Evolutionary conservation across 2,113 vertebrate genomes (phyloP).

Genomic region (Paramisgurnus dabryanus): DNA sequence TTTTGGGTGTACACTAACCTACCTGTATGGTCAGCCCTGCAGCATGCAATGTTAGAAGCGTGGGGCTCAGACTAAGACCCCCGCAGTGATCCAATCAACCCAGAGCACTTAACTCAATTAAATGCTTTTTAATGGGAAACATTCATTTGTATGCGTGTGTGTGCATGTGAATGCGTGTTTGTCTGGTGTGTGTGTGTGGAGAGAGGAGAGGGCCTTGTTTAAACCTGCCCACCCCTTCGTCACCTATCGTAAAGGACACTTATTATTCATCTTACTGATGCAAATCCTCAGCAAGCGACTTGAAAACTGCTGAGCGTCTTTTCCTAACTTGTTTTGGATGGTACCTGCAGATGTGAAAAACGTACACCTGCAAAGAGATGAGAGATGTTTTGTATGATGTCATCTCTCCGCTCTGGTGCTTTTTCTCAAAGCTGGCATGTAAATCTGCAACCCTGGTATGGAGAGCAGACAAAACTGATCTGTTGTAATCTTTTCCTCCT

Average conservation of each 20-base stretch:
- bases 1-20: conserved; percentile 18
- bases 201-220: conserved; percentile 1
- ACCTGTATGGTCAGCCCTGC: conserved; percentile 2
- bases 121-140: conserved; percentile 35
- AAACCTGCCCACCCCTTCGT: background rate
- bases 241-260: background rate
- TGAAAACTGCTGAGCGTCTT: conserved; percentile 19
- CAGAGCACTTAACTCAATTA: conserved; percentile 58
- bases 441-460: conserved; percentile 39
- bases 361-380: conserved; percentile 33
- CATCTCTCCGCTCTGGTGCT: conserved; percentile 49
- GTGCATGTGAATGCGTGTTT: conserved; percentile 27
- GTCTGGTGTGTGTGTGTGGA: background rate
- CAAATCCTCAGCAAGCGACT: conserved; percentile 16
- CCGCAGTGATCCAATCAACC: conserved; percentile 42
- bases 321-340: background rate
- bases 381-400: conserved; percentile 44
- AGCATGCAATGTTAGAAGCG: conserved; percentile 46
- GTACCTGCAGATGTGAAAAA: conserved; percentile 40
- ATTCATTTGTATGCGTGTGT: conserved; percentile 30
- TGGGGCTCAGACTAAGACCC: conserved; percentile 20
- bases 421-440: conserved; percentile 51
- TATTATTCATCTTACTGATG: conserved; percentile 21
- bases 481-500: conserved; percentile 51
- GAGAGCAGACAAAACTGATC: conserved; percentile 36